These are phyloP conservation scores for Chloroceryle inda DNA, from an alignment of 2,797 vertebrate species.

Conservation along the genomic window DNA sequence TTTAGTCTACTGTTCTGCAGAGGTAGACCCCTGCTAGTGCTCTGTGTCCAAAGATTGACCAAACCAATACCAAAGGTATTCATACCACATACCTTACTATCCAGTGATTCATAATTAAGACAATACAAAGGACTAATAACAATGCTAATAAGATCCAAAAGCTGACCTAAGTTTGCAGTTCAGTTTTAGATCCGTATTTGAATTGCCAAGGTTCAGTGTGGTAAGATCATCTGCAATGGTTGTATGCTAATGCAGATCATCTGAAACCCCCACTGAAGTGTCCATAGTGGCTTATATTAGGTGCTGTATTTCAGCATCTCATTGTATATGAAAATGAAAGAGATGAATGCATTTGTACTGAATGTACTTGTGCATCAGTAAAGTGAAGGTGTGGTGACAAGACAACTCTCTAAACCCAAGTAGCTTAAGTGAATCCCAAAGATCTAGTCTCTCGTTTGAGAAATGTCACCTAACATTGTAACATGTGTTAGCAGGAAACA, in stretches of 20 bases:
- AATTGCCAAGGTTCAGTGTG: background rate
- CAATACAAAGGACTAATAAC: background rate
- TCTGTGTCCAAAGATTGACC: background rate
- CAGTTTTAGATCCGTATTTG: background rate
- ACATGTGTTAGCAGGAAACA: conserved; percentile 8
- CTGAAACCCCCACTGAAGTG: background rate
- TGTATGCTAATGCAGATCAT: background rate
- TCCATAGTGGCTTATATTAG: background rate
- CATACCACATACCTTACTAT: background rate
- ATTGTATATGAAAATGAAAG: conserved; percentile 11
- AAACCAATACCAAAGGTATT: background rate
- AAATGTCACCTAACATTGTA: conserved; percentile 29
- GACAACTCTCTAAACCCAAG: conserved; percentile 26
- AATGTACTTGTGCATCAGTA: background rate
- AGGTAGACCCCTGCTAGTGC: background rate
- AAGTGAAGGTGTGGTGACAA: background rate
- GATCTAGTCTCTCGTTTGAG: conserved; percentile 4
- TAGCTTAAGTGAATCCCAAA: conserved; percentile 16
- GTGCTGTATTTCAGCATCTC: conserved; percentile 1
- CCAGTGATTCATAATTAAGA: background rate
- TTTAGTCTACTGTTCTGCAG: background rate
- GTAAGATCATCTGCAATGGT: background rate
- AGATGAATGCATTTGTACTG: background rate
- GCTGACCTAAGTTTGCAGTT: background rate
- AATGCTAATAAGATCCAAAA: background rate